Evolutionary conservation across 1,140 invertebrate genomes (phyloP), one percentile per base, ranked within the genome.

Genomic region (Pissodes strobi): DNA sequence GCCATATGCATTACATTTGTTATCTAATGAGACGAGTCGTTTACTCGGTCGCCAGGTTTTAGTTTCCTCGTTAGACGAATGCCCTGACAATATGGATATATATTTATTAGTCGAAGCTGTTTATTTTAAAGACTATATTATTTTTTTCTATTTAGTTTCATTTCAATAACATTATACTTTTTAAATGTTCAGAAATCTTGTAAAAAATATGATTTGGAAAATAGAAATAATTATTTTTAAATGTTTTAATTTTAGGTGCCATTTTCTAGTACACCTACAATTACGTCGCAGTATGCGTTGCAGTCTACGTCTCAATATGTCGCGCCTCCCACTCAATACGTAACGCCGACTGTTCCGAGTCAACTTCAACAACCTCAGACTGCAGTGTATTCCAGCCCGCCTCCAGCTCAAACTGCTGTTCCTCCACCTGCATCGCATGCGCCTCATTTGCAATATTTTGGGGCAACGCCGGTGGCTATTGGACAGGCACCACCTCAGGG

Each of bases 381-480:
- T 10, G 41, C 38, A 2, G 48, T 64, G 2, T 64, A 56, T 34
- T 61, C 64, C 4, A 60, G 64, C 15, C 69, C 66, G 9, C 69
- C 69, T 3, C 60, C 65, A 3, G 15, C 58, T 25, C 49, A 37
- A 41, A 34, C 52, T 13, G 57, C 59, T 10, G 67, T 67, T 43
- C 69, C 67, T 15, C 65, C 72, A 45, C 64, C 72, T 8, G 15
- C 25, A 19, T 17, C 48, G 5, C 57, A 41, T 27, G 8, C 34
- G 2, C 67, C 58, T 6, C 66, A 71, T 34, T 66, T 77, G 17
- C 76, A 77, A 61, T 78, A 78, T 68, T 78, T 76, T 51, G 71
- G 77, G 5, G 66, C 76, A 2, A 68, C 76, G 8, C 34, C 45
- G 2, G 67, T 75, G n/a, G 70, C 74, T 2, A 67, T 76, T 23